phyloP scores from a whole-genome alignment of 2,888 invertebrate genomes.

The Meloe dianella region DNA sequence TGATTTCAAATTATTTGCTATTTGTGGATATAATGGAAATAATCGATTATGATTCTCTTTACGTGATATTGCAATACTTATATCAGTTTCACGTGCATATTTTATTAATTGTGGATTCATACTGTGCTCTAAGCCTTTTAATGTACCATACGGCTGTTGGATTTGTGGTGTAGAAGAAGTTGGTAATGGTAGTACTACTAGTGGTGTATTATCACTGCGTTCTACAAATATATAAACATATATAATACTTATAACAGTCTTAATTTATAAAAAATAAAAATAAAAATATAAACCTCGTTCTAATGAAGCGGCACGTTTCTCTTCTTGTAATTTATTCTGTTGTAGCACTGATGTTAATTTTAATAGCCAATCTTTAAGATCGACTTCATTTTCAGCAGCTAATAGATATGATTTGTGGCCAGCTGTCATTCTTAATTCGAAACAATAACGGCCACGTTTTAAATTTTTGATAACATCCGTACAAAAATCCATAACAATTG shows the following conservation, averaged over 20 bases:
- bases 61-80: conserved; percentile 80
- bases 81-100: conserved; percentile 89
- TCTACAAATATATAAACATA: conserved; percentile 51
- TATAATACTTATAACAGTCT: too few species aligned
- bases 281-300: conserved; percentile 61
- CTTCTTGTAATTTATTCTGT: conserved; percentile 81
- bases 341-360: conserved; percentile 84
- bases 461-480: conserved; percentile 86
- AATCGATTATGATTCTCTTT: conserved; percentile 81
- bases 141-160: conserved; percentile 79
- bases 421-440: conserved; percentile 86
- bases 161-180: conserved; percentile 67
- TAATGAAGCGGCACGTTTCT: conserved; percentile 72
- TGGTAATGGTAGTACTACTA: too few species aligned
- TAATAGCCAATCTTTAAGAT: conserved; percentile 82
- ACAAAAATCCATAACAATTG: conserved; percentile 93
- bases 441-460: conserved; percentile 84
- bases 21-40: conserved; percentile 73
- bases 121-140: conserved; percentile 88
- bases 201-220: conserved; percentile 63
- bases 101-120: conserved; percentile 91
- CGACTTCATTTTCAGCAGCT: conserved; percentile 85
- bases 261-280: background rate
- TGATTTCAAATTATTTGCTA: conserved; percentile 60
- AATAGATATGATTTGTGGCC: conserved; percentile 86